Base-by-base conservation (phyloP, 2,113 vertebrate species). In the Gadus chalcogrammus region DNA sequence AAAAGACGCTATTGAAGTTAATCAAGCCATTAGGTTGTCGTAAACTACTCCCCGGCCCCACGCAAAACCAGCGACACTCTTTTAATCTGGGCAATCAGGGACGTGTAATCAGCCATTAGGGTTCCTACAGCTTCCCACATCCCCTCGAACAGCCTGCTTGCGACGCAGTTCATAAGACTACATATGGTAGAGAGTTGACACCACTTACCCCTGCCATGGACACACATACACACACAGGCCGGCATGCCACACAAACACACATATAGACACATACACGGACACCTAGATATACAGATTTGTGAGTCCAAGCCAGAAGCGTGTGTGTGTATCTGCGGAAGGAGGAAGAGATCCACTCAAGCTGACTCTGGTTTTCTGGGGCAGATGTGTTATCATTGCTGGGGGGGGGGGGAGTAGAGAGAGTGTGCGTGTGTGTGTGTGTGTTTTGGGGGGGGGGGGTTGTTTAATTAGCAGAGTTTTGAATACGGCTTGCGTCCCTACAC, bases 401-500 rank as follows among this genome's bases (percentile, higher is more conserved):
- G 31, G 31, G 31, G 28, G 28, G 28, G 31, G 2, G 31, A 35
- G 31, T 35, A 35, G 31, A 35, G 31, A 35, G 31, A 35, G 31
- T 35, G 31, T 35, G 31, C 4, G 31, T 35, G 31, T 35, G 31
- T 31, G 31, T 31, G 31, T 31, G 31, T 31, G 31, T 35, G 31
- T 35, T 5, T 20, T 20, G 28, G 31, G 4, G 31, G 31, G 31
- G 85, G 67, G 81, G 71, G 80, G 82, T 87, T 85, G 85, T 35
- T 89, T 92, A 90, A 92, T 91, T 91, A 92, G 88, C 83, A 55
- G 83, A 66, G 79, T 87, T 90, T 88, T 89, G 87, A 88, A 90
- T 35, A 88, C 81, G 78, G 79, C 82, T 83, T 31, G 58, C 78
- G 72, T 88, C 82, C 81, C 82, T 88, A 86, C 86, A 87, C 87